Percentiles rank a stretch among this genome's conserved stretches.
Evolutionary conservation across 2,113 vertebrate genomes (phyloP).

Genomic region (Sceloporus undulatus): DNA sequence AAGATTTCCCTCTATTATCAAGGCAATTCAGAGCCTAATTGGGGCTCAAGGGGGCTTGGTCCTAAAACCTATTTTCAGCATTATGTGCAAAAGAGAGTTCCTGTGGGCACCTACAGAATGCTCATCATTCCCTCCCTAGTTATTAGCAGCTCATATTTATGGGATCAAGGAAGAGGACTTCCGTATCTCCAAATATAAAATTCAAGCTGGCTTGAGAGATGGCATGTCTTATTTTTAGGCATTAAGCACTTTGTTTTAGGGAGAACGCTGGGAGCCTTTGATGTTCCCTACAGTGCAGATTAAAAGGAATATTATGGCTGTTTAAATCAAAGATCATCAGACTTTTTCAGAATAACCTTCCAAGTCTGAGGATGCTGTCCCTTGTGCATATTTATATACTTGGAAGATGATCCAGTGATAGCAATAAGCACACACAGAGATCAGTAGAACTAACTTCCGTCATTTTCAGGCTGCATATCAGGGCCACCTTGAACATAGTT

Average conservation of each 20-base stretch:
- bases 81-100: background rate
- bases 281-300: background rate
- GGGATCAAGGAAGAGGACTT: background rate
- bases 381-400: no score
- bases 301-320: constrained; percentile 8
- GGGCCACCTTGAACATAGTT: background rate
- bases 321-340: constrained; percentile 8
- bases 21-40: background rate
- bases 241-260: constrained; percentile 22
- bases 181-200: background rate
- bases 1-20: background rate
- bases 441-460: background rate
- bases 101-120: background rate
- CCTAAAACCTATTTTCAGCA: background rate
- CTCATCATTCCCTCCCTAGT: background rate
- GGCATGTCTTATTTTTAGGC: background rate
- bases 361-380: background rate
- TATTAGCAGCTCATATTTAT: background rate
- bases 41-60: background rate
- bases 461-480: background rate
- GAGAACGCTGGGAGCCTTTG: background rate
- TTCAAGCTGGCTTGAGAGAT: background rate
- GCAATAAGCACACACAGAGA: background rate
- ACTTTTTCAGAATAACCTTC: background rate
- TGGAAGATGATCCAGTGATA: no score